These are phyloP conservation scores for Xylocampa areola DNA, from an alignment of 2,888 invertebrate species.

Conservation along the genomic window DNA sequence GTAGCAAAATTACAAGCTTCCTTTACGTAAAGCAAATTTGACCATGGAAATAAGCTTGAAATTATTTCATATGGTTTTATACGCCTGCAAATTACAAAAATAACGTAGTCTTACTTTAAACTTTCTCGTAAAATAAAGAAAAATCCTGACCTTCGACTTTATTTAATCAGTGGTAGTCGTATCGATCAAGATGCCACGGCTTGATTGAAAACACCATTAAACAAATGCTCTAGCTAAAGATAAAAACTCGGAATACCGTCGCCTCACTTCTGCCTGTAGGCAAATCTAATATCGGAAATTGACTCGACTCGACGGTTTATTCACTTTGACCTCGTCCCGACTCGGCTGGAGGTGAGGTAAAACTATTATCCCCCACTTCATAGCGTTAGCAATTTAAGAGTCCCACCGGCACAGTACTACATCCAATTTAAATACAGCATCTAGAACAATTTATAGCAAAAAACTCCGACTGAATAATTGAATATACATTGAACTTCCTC, in stretches of 20 bases:
- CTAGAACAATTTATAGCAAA: slow-evolving; percentile 7
- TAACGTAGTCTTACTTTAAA: background rate
- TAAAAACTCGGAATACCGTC: slow-evolving; percentile 66
- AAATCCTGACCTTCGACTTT: slow-evolving; percentile 6
- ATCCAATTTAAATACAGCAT: slow-evolving; percentile 27
- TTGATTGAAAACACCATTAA: slow-evolving; percentile 52
- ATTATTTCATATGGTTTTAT: background rate
- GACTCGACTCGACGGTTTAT: slow-evolving; percentile 80
- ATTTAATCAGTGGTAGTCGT: slow-evolving; percentile 32
- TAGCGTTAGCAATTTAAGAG: slow-evolving; percentile 69
- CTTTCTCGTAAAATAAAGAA: slow-evolving; percentile 10
- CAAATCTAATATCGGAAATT: slow-evolving; percentile 86
- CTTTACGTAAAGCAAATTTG: slow-evolving; percentile 4
- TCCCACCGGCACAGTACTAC: slow-evolving; percentile 40
- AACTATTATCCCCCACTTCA: slow-evolving; percentile 74
- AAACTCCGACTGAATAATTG: slow-evolving; percentile 1
- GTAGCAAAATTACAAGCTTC: background rate
- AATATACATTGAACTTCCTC: slow-evolving; percentile 3
- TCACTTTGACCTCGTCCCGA: slow-evolving; percentile 76
- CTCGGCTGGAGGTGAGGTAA: slow-evolving; percentile 74
- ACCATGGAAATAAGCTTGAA: background rate
- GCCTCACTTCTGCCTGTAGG: slow-evolving; percentile 70
- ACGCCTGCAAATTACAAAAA: background rate
- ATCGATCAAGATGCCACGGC: slow-evolving; percentile 36
- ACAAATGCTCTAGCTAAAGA: slow-evolving; percentile 58